Evolutionary conservation across 2,797 vertebrate genomes (phyloP).

Genomic region (Strix occidentalis): DNA sequence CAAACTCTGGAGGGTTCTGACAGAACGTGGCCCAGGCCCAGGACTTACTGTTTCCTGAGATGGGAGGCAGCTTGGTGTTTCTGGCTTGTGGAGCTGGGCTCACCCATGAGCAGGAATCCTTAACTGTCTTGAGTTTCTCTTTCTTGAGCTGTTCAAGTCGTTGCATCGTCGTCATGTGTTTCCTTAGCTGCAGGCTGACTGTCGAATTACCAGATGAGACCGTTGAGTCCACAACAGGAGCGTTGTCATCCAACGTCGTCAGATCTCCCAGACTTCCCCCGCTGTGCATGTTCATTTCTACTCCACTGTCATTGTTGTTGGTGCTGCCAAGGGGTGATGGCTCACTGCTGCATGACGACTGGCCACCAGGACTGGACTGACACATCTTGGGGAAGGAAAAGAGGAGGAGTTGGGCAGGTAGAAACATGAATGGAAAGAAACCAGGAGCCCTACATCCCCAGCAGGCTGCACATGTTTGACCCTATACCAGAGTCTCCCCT

Average conservation of each 20-base stretch:
- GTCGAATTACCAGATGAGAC: constrained; percentile 80
- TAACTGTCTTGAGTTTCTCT: constrained; percentile 92
- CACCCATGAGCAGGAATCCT: constrained; percentile 92
- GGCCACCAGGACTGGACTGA: constrained; percentile 97
- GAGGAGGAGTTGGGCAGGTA: neutral
- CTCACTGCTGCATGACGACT: constrained; percentile 97
- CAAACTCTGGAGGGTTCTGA: neutral
- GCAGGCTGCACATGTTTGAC: neutral
- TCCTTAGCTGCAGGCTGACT: constrained; percentile 91
- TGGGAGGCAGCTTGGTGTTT: constrained; percentile 94
- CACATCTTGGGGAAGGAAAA: constrained; percentile 81
- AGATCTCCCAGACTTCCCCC: constrained; percentile 97
- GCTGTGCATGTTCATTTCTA: constrained; percentile 93
- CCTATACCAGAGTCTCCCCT: neutral
- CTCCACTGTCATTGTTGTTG: constrained; percentile 98
- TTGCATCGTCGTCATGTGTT: constrained; percentile 85
- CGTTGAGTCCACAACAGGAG: constrained; percentile 89
- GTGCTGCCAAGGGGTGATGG: constrained; percentile 93
- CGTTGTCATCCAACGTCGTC: constrained; percentile 85
- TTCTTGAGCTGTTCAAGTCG: constrained; percentile 97
- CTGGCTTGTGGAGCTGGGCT: constrained; percentile 83
- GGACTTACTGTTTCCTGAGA: constrained; percentile 89
- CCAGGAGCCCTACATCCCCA: neutral
- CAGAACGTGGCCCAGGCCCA: neutral
- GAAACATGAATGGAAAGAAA: neutral